Conservation (phyloP, 2,888 invertebrate species). For the Harmothoe impar region DNA sequence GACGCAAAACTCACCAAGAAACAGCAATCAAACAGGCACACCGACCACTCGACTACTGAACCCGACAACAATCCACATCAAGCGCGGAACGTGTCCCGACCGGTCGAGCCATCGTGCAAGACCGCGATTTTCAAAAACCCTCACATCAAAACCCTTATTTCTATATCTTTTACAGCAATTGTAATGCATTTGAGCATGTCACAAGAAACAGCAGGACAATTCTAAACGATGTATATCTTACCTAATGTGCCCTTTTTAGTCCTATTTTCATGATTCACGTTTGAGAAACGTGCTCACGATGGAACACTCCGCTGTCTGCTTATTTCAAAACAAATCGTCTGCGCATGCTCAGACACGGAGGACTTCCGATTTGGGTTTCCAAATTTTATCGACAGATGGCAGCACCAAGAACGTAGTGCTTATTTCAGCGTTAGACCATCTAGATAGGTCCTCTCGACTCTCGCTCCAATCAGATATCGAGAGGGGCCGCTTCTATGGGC, state of each 20-base stretch:
- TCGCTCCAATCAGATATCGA: too few species aligned
- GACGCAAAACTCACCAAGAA: not conserved
- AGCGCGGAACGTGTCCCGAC: conserved; percentile 49
- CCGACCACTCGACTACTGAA: not conserved
- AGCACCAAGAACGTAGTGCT: too few species aligned
- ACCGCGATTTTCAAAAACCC: conserved; percentile 35
- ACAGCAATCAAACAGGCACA: not conserved
- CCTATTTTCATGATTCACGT: not conserved
- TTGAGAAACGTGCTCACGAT: not conserved
- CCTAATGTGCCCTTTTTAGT: not conserved
- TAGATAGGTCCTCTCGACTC: too few species aligned
- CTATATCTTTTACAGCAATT: not conserved
- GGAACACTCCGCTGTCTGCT: conserved; percentile 54
- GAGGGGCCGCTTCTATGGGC: too few species aligned
- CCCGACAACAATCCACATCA: not conserved
- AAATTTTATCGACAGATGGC: not conserved
- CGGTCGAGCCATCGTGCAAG: conserved; percentile 6
- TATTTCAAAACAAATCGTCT: conserved; percentile 52
- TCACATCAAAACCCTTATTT: not conserved
- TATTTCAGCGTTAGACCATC: too few species aligned
- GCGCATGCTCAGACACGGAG: not conserved
- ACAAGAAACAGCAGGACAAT: not conserved
- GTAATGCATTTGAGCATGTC: not conserved
- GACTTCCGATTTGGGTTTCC: not conserved
- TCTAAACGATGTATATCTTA: not conserved